These are phyloP conservation scores for Morone saxatilis DNA, from an alignment of 2,113 vertebrate species.

Conservation along the genomic window DNA sequence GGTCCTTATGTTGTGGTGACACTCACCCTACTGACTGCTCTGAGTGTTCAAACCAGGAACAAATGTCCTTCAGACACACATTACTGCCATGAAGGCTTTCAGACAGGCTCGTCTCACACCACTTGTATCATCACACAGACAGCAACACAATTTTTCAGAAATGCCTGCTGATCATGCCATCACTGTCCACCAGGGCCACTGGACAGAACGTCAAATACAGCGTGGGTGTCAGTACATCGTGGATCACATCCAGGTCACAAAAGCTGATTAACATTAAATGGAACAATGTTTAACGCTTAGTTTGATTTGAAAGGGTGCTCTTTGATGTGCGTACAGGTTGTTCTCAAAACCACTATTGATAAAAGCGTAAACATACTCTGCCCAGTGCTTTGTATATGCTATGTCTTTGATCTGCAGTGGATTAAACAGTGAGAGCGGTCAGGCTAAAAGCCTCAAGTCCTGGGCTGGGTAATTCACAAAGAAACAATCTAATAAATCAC, in stretches of 20 bases:
- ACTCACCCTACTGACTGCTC: constrained; percentile 23
- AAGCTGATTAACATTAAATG: not conserved
- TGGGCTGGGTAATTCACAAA: constrained; percentile 6
- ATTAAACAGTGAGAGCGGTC: not conserved
- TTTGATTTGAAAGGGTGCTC: not conserved
- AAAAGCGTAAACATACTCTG: not conserved
- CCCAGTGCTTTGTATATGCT: not conserved
- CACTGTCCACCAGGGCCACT: constrained; percentile 22
- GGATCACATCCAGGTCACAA: constrained; percentile 41
- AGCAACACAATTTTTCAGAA: constrained; percentile 11
- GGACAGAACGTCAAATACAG: not conserved
- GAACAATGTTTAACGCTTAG: not conserved
- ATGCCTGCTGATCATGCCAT: not conserved
- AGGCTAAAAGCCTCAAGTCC: not conserved
- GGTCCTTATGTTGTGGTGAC: constrained; percentile 43
- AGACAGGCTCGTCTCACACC: constrained; percentile 2
- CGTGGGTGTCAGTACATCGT: not conserved
- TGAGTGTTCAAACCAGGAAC: constrained; percentile 24
- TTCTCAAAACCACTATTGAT: not conserved
- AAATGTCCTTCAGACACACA: constrained; percentile 34
- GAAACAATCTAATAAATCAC: not conserved
- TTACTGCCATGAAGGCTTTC: constrained; percentile 20
- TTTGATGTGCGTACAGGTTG: not conserved
- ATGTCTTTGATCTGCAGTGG: constrained; percentile 1
- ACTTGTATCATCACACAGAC: constrained; percentile 1